A percentile compares a stretch with the other conserved stretches of the same genome.
phyloP scores from a whole-genome alignment of 2,797 vertebrate genomes.

The Lacerta bilineata region DNA sequence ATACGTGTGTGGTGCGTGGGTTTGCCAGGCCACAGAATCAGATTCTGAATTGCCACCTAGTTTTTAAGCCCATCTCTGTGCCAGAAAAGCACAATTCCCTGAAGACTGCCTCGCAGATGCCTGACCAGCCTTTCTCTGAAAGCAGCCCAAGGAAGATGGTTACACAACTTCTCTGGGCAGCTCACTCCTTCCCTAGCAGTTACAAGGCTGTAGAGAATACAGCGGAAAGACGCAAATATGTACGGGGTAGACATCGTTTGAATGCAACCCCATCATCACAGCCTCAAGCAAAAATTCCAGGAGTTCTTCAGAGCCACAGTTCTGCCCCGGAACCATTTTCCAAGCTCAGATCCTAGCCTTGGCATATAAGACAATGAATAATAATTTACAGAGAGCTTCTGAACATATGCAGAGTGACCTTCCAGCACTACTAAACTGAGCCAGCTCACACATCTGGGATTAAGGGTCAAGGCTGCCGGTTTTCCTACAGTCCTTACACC shows the following conservation, averaged over 20 bases:
- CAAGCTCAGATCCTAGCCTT: neutral
- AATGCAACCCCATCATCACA: neutral
- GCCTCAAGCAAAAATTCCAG: neutral
- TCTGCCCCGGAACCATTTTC: neutral
- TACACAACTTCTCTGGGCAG: constrained; percentile 6
- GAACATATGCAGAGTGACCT: neutral
- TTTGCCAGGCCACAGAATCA: neutral
- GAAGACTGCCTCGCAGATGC: neutral
- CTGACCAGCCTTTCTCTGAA: constrained; percentile 3
- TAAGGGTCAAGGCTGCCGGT: neutral
- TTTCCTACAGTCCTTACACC: neutral
- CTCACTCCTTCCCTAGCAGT: neutral
- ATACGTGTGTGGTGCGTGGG: too few relatives aligned
- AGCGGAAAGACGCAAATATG: too few relatives aligned
- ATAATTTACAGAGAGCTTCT: neutral
- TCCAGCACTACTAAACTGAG: neutral
- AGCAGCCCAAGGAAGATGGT: neutral
- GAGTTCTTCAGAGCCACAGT: neutral
- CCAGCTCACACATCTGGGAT: neutral
- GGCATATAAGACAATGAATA: too few relatives aligned
- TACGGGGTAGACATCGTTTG: too few relatives aligned
- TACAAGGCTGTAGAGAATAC: neutral
- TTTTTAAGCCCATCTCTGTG: neutral
- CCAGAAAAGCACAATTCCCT: neutral
- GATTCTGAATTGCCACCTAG: neutral